Base-by-base conservation (phyloP, 2,797 vertebrate species). In the Phyllotis vaccarum region DNA sequence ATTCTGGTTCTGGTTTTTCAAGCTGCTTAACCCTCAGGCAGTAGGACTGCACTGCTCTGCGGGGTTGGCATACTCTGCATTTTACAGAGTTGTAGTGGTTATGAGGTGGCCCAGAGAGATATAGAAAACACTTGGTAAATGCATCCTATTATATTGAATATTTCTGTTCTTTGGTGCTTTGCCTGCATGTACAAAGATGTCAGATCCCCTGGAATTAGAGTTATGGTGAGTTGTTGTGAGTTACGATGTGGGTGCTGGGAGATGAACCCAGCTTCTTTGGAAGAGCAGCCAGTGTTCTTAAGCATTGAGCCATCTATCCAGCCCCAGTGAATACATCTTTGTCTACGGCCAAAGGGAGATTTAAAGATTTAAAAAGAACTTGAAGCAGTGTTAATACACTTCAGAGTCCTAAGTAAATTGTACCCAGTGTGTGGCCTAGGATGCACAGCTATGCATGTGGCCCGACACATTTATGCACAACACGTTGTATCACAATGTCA, bases 1-100 rank as follows among this genome's bases (percentile, higher is more conserved):
- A 0, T 79, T 93, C 66, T 80, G 74, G 58, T 90, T 86, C 90
- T 94, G 89, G 79, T 91, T 96, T 89, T 93, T 64, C 89, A 66
- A 92, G 91, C 74, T 79, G 24, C 49, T 74, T 70, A 29, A 74
- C 60, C 60, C 58, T 80, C 46, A 29, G 60, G 31, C 54, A 68
- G 64, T 79, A 74, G 94, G 68, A n/a, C 43, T 49, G 43, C 43
- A 6, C 70, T 75, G 10, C 74, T 79, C 37, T 54, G 46, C 70
- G 29, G 37, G 89, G 16, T 10, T 4, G 82, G 89, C 16, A 54
- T 13, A 1, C 29, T 49, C 0, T 9, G 46, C 22, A 3, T 76
- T 31, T 91, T 64, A 49, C 2, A 11, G 46, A 31, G 43, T 2
- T 62, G 72, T 74, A 46, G 29, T 43, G 40, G n/a, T 52, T 80